A percentile compares a stretch with the other conserved stretches of the same genome.
Evolutionary conservation across 2,113 vertebrate genomes (phyloP).

Genomic region (Thamnaconus septentrionalis): DNA sequence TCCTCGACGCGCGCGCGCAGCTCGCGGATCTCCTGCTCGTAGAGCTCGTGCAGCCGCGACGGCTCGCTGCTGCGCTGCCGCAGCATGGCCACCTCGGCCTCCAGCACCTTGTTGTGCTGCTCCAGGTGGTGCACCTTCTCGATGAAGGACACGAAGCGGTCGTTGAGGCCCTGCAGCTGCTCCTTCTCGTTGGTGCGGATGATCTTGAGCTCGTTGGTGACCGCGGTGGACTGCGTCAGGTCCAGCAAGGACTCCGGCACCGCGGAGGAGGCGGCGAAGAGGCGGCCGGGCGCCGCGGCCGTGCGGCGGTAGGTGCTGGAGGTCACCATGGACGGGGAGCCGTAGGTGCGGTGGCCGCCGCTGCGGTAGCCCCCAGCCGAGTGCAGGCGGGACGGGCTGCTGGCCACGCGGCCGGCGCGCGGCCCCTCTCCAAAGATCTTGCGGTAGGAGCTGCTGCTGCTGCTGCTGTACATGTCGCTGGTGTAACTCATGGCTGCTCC

Average conservation of each 20-base stretch:
- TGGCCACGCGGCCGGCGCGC: slow-evolving; percentile 59
- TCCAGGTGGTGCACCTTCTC: slow-evolving; percentile 82
- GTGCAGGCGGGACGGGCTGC: slow-evolving; percentile 67
- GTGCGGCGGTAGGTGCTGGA: slow-evolving; percentile 72
- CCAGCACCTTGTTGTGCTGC: slow-evolving; percentile 82
- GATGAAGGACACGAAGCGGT: slow-evolving; percentile 84
- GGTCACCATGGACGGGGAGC: slow-evolving; percentile 52
- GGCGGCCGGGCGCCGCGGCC: slow-evolving; percentile 64
- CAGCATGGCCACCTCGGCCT: slow-evolving; percentile 77
- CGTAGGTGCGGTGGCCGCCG: slow-evolving; percentile 63
- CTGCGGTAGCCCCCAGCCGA: slow-evolving; percentile 59
- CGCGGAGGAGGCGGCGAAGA: slow-evolving; percentile 55
- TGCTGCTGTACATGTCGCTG: slow-evolving; percentile 68
- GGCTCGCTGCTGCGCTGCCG: slow-evolving; percentile 79
- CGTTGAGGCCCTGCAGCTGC: slow-evolving; percentile 83
- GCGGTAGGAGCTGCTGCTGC: slow-evolving; percentile 76
- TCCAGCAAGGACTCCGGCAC: slow-evolving; percentile 67
- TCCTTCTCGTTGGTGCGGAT: slow-evolving; percentile 84
- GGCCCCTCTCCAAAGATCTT: slow-evolving; percentile 78
- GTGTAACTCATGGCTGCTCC: slow-evolving; percentile 74
- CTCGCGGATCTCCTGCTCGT: slow-evolving; percentile 82
- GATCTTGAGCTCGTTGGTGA: slow-evolving; percentile 83
- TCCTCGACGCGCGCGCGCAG: slow-evolving; percentile 76
- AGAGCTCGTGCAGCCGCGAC: slow-evolving; percentile 80
- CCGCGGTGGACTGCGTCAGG: slow-evolving; percentile 77